phyloP scores from a whole-genome alignment of 2,888 invertebrate species.

The Piscicola geometra region DNA sequence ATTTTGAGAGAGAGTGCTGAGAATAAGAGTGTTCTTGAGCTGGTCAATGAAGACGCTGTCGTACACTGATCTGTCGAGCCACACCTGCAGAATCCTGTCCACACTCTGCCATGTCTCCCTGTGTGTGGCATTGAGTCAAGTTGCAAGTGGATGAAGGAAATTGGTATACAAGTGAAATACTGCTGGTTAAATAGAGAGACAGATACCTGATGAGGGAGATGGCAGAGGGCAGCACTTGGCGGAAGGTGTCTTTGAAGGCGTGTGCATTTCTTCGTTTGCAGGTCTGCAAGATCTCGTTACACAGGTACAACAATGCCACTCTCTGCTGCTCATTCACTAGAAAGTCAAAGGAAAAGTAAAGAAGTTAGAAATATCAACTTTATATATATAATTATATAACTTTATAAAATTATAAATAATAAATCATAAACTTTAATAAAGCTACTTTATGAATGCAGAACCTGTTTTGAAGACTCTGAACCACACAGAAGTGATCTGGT shows the following conservation, averaged over 20 bases:
- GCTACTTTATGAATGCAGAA: neutral
- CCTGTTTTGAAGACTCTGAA: constrained; percentile 26
- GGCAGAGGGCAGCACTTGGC: constrained; percentile 15
- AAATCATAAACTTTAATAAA: neutral
- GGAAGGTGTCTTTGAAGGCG: constrained; percentile 20
- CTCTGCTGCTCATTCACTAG: constrained; percentile 10
- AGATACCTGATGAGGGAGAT: constrained; percentile 12
- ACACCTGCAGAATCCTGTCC: constrained; percentile 23
- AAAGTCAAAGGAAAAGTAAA: neutral
- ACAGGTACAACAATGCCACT: constrained; percentile 26
- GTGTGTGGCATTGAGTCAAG: constrained; percentile 5
- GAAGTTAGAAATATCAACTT: neutral
- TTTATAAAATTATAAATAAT: neutral
- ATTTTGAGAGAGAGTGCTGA: no score
- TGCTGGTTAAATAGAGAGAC: no score
- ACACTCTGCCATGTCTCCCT: constrained; percentile 3
- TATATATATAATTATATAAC: neutral
- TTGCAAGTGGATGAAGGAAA: neutral
- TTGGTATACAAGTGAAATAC: neutral
- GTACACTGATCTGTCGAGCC: constrained; percentile 27
- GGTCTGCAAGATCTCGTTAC: constrained; percentile 30
- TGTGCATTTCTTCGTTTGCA: constrained; percentile 29
- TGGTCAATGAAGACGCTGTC: constrained; percentile 12
- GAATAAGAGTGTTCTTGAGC: neutral
- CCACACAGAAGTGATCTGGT: constrained; percentile 27